Evolutionary conservation across 2,888 invertebrate genomes (phyloP).

Genomic region (Timema podura): DNA sequence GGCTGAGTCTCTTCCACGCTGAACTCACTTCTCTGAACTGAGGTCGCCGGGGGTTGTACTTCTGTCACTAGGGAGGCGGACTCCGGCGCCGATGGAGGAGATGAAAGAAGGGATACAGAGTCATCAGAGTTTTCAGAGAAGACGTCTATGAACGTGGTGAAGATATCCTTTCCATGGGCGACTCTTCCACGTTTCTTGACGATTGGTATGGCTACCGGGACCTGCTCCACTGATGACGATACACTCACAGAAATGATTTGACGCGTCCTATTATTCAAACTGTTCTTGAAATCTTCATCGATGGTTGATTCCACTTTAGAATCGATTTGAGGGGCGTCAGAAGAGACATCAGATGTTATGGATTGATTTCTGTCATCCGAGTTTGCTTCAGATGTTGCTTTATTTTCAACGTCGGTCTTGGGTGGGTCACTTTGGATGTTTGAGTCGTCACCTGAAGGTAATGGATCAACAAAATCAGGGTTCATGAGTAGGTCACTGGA

Average conservation of each 20-base stretch:
- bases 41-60: slow-evolving; percentile 28
- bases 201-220: slow-evolving; percentile 4
- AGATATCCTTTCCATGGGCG: slow-evolving; percentile 30
- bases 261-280: slow-evolving; percentile 9
- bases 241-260: slow-evolving; percentile 51
- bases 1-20: slow-evolving; percentile 35
- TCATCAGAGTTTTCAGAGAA: background rate
- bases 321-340: background rate
- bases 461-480: background rate
- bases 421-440: background rate
- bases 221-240: slow-evolving; percentile 46
- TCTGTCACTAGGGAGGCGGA: slow-evolving; percentile 28
- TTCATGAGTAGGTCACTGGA: background rate
- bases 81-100: slow-evolving; percentile 8
- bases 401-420: background rate
- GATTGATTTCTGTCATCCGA: background rate
- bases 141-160: slow-evolving; percentile 26
- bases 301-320: background rate
- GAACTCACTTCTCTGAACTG: slow-evolving; percentile 35
- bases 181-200: background rate
- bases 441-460: no score
- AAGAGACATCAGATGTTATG: background rate
- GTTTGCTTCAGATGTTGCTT: no score
- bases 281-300: background rate
- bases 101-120: background rate